phyloP scores from a whole-genome alignment of 1,140 invertebrate genomes.

The Pissodes strobi region DNA sequence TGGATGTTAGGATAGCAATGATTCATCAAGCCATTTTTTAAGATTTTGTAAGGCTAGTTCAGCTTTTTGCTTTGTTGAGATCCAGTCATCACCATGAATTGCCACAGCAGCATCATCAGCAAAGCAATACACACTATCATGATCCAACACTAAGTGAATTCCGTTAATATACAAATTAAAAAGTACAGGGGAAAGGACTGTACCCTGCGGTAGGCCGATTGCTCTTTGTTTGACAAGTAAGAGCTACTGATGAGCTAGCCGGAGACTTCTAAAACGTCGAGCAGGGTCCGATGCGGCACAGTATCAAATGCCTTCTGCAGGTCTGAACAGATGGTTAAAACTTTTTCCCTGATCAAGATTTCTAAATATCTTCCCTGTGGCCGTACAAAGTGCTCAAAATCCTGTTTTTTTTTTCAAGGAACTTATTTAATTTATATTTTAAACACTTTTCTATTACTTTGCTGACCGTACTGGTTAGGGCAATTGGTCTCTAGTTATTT shows the following conservation, averaged over 20 bases:
- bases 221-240: background rate
- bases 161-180: slow-evolving; percentile 11
- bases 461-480: slow-evolving; percentile 12
- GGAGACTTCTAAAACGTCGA: slow-evolving; percentile 32
- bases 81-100: background rate
- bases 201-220: background rate
- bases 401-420: no score
- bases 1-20: background rate
- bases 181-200: background rate
- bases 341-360: slow-evolving; percentile 32
- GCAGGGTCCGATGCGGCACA: slow-evolving; percentile 33
- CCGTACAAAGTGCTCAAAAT: slow-evolving; percentile 12
- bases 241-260: slow-evolving; percentile 17
- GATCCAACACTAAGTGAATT: background rate
- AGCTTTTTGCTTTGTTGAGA: background rate
- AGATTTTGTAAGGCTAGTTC: background rate
- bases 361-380: slow-evolving; percentile 7
- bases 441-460: slow-evolving; percentile 19
- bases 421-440: no score
- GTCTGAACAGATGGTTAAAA: slow-evolving; percentile 37
- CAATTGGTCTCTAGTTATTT: slow-evolving; percentile 12
- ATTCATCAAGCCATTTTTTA: background rate
- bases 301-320: slow-evolving; percentile 44
- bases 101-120: slow-evolving; percentile 1
- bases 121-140: slow-evolving; percentile 3